These are phyloP conservation scores for Acanthococcus lagerstroemiae DNA, from an alignment of 2,888 invertebrate species.

Conservation along the genomic window DNA sequence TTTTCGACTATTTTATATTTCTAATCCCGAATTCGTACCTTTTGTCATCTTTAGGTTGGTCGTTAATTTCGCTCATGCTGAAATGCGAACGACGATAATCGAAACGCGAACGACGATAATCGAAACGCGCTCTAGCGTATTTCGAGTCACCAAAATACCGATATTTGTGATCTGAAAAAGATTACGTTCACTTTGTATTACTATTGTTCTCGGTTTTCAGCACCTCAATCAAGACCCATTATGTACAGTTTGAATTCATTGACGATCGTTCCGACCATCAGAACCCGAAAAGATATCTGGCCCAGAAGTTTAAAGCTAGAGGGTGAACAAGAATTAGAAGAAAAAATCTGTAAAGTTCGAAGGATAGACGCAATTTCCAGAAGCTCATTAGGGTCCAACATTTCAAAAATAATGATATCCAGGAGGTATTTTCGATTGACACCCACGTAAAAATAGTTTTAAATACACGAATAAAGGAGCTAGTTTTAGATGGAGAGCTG, in stretches of 20 bases:
- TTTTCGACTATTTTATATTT: constrained; percentile 5
- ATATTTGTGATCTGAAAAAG: constrained; percentile 22
- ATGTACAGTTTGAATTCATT: neutral
- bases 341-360: no score
- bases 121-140: constrained; percentile 8
- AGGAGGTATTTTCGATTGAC: no score
- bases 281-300: no score
- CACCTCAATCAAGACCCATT: constrained; percentile 5
- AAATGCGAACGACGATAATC: constrained; percentile 17
- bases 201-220: neutral
- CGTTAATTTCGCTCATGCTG: constrained; percentile 24
- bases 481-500: no score
- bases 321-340: no score
- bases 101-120: constrained; percentile 9
- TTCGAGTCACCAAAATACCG: constrained; percentile 16
- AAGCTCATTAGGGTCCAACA: no score
- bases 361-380: no score
- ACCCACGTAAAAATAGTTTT: no score
- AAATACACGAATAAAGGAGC: no score
- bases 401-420: no score
- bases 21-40: constrained; percentile 21
- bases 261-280: no score
- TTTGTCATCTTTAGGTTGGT: constrained; percentile 10
- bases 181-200: neutral
- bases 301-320: no score